A percentile compares a stretch with the other conserved stretches of the same genome.
Evolutionary conservation across 37 sponge, comb jelly and placozoan species (phyloP).

Genomic region (Ianthella basta): DNA sequence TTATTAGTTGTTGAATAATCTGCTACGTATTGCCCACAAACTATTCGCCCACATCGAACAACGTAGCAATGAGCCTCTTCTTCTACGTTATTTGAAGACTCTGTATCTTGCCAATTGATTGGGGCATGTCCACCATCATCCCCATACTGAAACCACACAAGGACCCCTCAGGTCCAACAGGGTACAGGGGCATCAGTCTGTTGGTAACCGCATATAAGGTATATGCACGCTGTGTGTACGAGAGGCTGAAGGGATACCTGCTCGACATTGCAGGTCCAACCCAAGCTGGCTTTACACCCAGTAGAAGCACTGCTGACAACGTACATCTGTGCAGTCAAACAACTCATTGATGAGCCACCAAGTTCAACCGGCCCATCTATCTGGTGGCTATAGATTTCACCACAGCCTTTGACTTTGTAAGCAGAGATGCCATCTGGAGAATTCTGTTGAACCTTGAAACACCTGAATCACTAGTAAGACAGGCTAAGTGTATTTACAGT

Average conservation of each 20-base stretch:
- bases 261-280: neutral
- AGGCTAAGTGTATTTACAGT: no score
- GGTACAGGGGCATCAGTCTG: slow-evolving; percentile 2
- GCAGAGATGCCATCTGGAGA: no score
- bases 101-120: neutral
- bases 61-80: no score
- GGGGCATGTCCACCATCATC: neutral
- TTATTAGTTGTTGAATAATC: no score
- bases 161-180: slow-evolving; percentile 9
- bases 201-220: neutral
- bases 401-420: neutral
- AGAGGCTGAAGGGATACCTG: neutral
- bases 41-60: no score
- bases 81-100: neutral
- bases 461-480: no score
- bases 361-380: neutral
- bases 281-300: neutral
- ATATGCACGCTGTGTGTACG: neutral
- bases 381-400: neutral
- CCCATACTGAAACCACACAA: slow-evolving; percentile 13
- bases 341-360: neutral
- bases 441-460: no score
- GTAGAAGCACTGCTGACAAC: slow-evolving; percentile 3
- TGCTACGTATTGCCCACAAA: no score
- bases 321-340: neutral